Percentiles rank a stretch among this genome's conserved stretches.
Evolutionary conservation across 2,888 invertebrate species (phyloP).

Genomic region (Ecliptopera silaceata): DNA sequence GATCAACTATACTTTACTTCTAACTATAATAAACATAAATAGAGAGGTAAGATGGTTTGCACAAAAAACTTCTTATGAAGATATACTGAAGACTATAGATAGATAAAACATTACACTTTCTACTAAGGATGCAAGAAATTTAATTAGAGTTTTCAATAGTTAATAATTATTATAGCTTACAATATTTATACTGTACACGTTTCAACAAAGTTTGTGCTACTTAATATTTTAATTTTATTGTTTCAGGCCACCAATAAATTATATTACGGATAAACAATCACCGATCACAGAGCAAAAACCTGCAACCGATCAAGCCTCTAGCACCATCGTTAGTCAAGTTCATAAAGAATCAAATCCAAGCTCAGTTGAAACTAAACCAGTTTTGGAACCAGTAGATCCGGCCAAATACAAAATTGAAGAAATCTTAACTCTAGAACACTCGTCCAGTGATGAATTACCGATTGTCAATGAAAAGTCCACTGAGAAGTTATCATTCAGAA

Average conservation of each 20-base stretch:
- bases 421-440: not conserved
- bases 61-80: not conserved
- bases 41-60: not conserved
- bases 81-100: not conserved
- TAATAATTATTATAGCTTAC: too few relatives aligned
- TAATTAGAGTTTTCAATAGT: too few relatives aligned
- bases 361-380: not conserved
- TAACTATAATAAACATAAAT: not conserved
- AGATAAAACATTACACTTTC: not conserved
- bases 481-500: not conserved
- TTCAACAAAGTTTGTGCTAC: not conserved
- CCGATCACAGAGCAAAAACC: not conserved
- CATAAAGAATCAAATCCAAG: not conserved
- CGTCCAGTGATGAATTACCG: not conserved
- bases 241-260: slow-evolving; percentile 12
- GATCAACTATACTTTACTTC: not conserved
- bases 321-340: not conserved
- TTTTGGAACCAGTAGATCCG: not conserved
- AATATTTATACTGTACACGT: not conserved
- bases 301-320: not conserved
- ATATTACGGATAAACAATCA: not conserved
- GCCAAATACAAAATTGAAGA: not conserved
- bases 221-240: not conserved
- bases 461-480: not conserved
- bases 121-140: slow-evolving; percentile 11